Evolutionary conservation across 2,888 invertebrate genomes (phyloP).

Genomic region (Dromius quadrimaculatus): DNA sequence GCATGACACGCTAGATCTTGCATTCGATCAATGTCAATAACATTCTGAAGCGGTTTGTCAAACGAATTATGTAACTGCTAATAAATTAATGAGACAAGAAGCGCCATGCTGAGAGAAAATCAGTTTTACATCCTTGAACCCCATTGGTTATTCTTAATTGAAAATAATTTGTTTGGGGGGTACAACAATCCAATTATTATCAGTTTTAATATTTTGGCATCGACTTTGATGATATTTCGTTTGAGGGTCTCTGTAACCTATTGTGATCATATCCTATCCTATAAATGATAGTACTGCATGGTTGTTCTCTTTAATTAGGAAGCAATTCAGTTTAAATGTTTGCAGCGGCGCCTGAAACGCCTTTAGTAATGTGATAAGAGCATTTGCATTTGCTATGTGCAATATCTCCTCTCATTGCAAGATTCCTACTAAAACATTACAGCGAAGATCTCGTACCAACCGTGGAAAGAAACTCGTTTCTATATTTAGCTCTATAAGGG

Average conservation of each 20-base stretch:
- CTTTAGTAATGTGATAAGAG: slow-evolving; percentile 46
- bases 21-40: slow-evolving; percentile 33
- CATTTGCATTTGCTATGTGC: slow-evolving; percentile 46
- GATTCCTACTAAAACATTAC: slow-evolving; percentile 3
- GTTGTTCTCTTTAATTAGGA: slow-evolving; percentile 48
- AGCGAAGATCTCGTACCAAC: slow-evolving; percentile 5
- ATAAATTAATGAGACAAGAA: slow-evolving; percentile 32
- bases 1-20: not conserved
- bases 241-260: no score
- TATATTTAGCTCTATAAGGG: slow-evolving; percentile 35
- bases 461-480: slow-evolving; percentile 10
- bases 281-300: slow-evolving; percentile 40
- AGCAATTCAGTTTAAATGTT: slow-evolving; percentile 51
- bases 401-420: slow-evolving; percentile 17
- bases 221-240: no score
- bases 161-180: no score
- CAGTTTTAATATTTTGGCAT: no score
- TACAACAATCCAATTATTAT: no score
- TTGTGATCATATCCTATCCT: no score
- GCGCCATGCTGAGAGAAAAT: not conserved
- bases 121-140: no score
- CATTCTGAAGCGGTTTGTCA: slow-evolving; percentile 23
- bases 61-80: slow-evolving; percentile 21
- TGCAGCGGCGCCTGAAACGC: slow-evolving; percentile 40
- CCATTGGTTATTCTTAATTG: no score